Conservation (phyloP, 2,888 invertebrate species). For the Tortricodes alternella region DNA sequence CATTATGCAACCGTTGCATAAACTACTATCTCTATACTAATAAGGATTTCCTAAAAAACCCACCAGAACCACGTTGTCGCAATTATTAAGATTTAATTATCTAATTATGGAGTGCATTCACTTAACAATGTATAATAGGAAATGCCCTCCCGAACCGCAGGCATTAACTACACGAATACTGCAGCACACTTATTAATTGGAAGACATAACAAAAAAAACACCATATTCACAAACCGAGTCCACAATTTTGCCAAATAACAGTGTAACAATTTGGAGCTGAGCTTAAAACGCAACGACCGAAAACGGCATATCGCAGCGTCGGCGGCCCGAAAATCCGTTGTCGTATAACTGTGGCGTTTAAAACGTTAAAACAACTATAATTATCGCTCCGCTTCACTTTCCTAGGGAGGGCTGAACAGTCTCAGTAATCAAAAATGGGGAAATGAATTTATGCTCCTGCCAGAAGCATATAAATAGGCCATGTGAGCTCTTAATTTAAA, state of each 20-base stretch:
- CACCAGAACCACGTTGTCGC: slow-evolving; percentile 22
- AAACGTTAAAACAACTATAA: too few species aligned
- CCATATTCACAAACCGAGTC: slow-evolving; percentile 30
- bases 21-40: too few species aligned
- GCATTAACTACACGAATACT: slow-evolving; percentile 56
- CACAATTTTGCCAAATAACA: slow-evolving; percentile 10
- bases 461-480: slow-evolving; percentile 20
- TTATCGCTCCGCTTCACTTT: slow-evolving; percentile 6
- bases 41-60: slow-evolving; percentile 20
- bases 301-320: too few species aligned
- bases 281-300: too few species aligned
- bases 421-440: slow-evolving; percentile 38
- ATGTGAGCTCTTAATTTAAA: neutral
- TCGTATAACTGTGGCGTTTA: too few species aligned
- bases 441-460: slow-evolving; percentile 18
- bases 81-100: slow-evolving; percentile 43
- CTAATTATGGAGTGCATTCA: slow-evolving; percentile 73
- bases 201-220: slow-evolving; percentile 46
- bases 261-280: slow-evolving; percentile 27
- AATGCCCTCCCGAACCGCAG: slow-evolving; percentile 68
- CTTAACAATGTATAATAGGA: slow-evolving; percentile 77
- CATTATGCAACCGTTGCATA: too few species aligned
- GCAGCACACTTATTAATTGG: slow-evolving; percentile 55
- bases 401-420: slow-evolving; percentile 50
- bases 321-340: too few species aligned